Evolutionary conservation across 2,888 invertebrate species (phyloP).

Genomic region (Metalampra italica): DNA sequence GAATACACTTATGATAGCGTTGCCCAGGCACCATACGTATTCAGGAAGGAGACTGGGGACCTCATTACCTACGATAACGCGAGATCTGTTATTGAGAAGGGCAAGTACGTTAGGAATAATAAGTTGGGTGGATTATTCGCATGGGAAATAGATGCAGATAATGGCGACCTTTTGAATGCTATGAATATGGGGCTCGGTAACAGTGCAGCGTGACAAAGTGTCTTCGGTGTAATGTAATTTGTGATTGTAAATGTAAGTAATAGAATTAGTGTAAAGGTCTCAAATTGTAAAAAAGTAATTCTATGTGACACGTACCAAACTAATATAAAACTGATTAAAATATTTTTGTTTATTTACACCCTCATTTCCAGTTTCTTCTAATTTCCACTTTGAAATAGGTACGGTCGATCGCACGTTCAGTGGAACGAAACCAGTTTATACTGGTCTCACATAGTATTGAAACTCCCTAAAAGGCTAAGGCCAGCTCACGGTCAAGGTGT

Average conservation of each 20-base stretch:
- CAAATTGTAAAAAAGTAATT: constrained; percentile 26
- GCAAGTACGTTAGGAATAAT: constrained; percentile 68
- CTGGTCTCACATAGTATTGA: too few relatives aligned
- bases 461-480: too few relatives aligned
- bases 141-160: constrained; percentile 73
- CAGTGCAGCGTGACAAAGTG: constrained; percentile 30
- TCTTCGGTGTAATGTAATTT: constrained; percentile 11
- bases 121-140: constrained; percentile 68
- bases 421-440: too few relatives aligned
- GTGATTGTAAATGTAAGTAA: constrained; percentile 30
- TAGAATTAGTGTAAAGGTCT: constrained; percentile 33
- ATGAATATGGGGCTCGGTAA: constrained; percentile 73
- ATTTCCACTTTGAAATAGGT: too few relatives aligned
- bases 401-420: too few relatives aligned
- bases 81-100: constrained; percentile 67
- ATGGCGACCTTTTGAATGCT: constrained; percentile 67
- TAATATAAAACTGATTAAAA: background rate
- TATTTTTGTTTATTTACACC: background rate
- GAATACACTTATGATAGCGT: constrained; percentile 67
- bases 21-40: constrained; percentile 71
- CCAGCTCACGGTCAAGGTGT: too few relatives aligned
- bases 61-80: constrained; percentile 68
- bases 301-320: constrained; percentile 6
- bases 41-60: constrained; percentile 61
- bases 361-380: background rate